A percentile compares a stretch with the other conserved stretches of the same genome.
Conservation (phyloP, 2,888 invertebrate species). For the Eretmocerus hayati region DNA sequence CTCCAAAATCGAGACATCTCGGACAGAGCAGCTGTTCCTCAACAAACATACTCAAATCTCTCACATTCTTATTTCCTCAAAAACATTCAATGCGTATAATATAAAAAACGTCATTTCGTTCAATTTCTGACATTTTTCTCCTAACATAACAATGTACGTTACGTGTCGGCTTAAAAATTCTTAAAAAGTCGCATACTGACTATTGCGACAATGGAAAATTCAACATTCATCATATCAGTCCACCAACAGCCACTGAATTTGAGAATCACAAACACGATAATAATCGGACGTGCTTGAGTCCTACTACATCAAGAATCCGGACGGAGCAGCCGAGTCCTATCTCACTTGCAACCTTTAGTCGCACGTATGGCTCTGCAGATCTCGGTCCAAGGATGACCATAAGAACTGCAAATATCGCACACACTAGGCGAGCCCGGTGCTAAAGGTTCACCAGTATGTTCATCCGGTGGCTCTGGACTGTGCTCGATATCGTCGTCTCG, state of each 20-base stretch:
- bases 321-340: conserved; percentile 4
- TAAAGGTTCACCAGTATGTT: not conserved
- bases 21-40: conserved; percentile 10
- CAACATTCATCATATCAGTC: not conserved
- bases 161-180: too few relatives aligned
- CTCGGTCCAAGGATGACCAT: conserved; percentile 51
- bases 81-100: too few relatives aligned
- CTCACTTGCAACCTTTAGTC: conserved; percentile 42
- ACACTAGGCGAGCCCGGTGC: conserved; percentile 39
- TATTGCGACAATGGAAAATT: too few relatives aligned
- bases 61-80: conserved; percentile 7
- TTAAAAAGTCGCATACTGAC: too few relatives aligned
- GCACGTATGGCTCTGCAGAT: conserved; percentile 51
- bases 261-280: not conserved
- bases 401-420: conserved; percentile 49
- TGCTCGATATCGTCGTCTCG: conserved; percentile 9
- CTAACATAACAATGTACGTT: too few relatives aligned
- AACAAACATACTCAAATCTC: conserved; percentile 13
- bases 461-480: conserved; percentile 11
- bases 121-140: too few relatives aligned
- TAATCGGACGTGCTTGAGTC: too few relatives aligned
- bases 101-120: too few relatives aligned
- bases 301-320: too few relatives aligned
- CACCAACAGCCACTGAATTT: not conserved
- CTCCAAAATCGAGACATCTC: conserved; percentile 10